Evolutionary conservation across 2,888 invertebrate species (phyloP).

Genomic region (Morpho deidamia): DNA sequence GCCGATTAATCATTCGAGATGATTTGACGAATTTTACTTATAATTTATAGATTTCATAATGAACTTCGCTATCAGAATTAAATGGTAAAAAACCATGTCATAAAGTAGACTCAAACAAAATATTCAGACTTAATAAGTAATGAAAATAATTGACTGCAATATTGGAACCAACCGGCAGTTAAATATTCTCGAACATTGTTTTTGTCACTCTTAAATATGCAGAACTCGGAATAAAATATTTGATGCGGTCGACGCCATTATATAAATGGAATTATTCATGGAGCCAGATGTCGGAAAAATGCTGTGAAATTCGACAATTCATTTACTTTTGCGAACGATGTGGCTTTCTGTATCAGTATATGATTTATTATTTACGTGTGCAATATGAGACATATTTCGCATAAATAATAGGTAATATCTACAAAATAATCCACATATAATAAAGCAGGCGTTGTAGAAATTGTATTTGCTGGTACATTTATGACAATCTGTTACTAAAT

Average conservation of each 20-base stretch:
- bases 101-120: slow-evolving; percentile 3
- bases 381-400: too few species aligned
- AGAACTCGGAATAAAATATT: slow-evolving; percentile 69
- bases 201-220: slow-evolving; percentile 68
- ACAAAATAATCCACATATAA: too few species aligned
- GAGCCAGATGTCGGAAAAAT: slow-evolving; percentile 63
- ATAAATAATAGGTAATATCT: too few species aligned
- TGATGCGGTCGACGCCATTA: slow-evolving; percentile 67
- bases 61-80: too few species aligned
- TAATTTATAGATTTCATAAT: too few species aligned
- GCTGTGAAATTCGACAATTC: slow-evolving; percentile 65
- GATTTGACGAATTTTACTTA: too few species aligned
- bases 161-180: slow-evolving; percentile 32
- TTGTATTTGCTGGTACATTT: too few species aligned
- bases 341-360: slow-evolving; percentile 34
- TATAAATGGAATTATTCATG: slow-evolving; percentile 73
- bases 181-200: slow-evolving; percentile 55
- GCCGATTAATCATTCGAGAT: too few species aligned
- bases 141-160: slow-evolving; percentile 22
- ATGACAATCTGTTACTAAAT: too few species aligned
- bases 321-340: slow-evolving; percentile 64
- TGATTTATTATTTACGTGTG: too few species aligned
- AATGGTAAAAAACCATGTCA: not conserved
- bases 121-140: slow-evolving; percentile 16
- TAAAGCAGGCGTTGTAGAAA: too few species aligned